Evolutionary conservation across 2,113 vertebrate species (phyloP).

Genomic region (Pteruthius melanotis): DNA sequence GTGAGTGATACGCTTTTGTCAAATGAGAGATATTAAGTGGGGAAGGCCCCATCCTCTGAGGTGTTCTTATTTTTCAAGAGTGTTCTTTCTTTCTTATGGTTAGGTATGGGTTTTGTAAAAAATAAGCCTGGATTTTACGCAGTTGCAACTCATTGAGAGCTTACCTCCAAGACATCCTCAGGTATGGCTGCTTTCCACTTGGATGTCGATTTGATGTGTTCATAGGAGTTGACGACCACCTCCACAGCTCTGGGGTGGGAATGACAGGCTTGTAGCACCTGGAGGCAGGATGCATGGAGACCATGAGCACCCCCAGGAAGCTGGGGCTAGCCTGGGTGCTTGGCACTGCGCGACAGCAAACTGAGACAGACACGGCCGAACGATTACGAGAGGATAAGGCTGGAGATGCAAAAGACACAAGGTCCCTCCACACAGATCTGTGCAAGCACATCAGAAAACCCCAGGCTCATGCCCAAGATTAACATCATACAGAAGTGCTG

Average conservation of each 20-base stretch:
- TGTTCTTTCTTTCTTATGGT: background rate
- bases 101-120: background rate
- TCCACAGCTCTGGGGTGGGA: conserved; percentile 84
- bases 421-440: background rate
- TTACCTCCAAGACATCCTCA: conserved; percentile 85
- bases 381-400: fast-evolving
- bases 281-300: background rate
- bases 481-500: background rate
- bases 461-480: background rate
- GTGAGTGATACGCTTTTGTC: background rate
- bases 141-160: background rate
- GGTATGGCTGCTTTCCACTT: conserved; percentile 90
- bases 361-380: background rate
- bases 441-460: background rate
- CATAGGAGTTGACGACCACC: conserved; percentile 86
- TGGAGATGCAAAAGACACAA: background rate
- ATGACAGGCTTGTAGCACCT: conserved; percentile 89
- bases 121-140: background rate
- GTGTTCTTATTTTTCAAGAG: background rate
- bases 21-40: background rate
- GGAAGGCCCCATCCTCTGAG: background rate
- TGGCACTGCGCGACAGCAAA: background rate
- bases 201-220: conserved; percentile 79
- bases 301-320: background rate
- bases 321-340: background rate